Evolutionary conservation across 2,113 vertebrate species (phyloP).

Genomic region (Propithecus coquereli): DNA sequence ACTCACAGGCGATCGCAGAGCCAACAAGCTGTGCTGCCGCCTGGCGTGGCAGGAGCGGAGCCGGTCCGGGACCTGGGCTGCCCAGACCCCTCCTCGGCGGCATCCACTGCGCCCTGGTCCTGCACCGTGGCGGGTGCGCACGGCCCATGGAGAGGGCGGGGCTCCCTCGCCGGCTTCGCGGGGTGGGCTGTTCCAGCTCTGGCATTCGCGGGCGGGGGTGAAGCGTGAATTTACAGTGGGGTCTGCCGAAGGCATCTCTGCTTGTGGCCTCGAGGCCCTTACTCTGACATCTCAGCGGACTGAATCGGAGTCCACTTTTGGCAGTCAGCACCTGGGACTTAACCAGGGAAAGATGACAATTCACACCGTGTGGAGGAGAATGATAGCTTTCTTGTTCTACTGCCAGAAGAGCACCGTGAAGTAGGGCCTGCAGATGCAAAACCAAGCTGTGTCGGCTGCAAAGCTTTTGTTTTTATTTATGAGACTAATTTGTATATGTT

Average conservation of each 20-base stretch:
- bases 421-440: background rate
- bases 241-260: background rate
- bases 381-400: background rate
- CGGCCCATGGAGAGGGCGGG: rapidly evolving
- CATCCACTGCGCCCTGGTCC: rapidly evolving
- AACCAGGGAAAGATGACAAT: background rate
- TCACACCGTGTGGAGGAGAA: background rate
- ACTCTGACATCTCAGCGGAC: background rate
- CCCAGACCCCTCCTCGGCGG: rapidly evolving
- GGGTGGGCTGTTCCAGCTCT: background rate
- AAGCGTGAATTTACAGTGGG: background rate
- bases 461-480: slow-evolving; percentile 66
- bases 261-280: background rate
- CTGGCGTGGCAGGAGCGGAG: rapidly evolving
- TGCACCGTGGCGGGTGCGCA: background rate
- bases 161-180: background rate
- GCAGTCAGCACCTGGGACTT: background rate
- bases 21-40: rapidly evolving
- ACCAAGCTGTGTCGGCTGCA: background rate
- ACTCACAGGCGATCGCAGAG: rapidly evolving
- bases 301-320: background rate
- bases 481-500: slow-evolving; percentile 65
- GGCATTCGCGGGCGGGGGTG: background rate
- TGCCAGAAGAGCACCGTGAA: background rate
- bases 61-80: background rate